These are phyloP conservation scores for Atethmia centrago DNA, from an alignment of 2,888 invertebrate genomes.

Conservation along the genomic window DNA sequence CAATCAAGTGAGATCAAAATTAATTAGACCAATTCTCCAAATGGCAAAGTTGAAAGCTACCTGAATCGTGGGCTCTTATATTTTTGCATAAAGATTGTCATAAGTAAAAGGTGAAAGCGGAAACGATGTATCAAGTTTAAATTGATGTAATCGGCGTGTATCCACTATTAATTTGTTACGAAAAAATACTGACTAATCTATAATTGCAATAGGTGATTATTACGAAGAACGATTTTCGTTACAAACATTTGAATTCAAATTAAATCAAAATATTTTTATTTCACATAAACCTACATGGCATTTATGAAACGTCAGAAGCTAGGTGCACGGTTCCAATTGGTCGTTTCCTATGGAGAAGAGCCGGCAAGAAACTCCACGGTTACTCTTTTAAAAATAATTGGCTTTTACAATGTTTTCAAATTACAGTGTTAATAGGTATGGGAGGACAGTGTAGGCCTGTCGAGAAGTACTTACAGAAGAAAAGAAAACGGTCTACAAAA, in stretches of 20 bases:
- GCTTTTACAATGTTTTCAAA: no score
- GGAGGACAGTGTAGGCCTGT: no score
- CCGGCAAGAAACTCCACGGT: no score
- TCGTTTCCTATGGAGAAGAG: no score
- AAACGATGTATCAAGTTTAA: background rate
- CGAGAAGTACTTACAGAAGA: no score
- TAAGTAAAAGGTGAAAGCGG: constrained; percentile 3
- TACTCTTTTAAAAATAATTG: no score
- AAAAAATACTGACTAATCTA: background rate
- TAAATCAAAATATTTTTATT: no score
- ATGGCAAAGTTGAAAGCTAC: constrained; percentile 52
- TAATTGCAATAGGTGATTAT: background rate
- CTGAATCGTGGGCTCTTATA: constrained; percentile 44
- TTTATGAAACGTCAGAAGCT: no score
- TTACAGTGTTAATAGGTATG: no score
- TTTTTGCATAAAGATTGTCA: constrained; percentile 46
- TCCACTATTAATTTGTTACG: background rate
- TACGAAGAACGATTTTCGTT: background rate
- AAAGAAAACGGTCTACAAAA: no score
- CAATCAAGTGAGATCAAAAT: constrained; percentile 54
- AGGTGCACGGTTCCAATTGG: no score
- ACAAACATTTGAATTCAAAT: background rate
- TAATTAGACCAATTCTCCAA: constrained; percentile 56
- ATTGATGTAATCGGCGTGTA: background rate
- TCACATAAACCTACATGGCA: no score